Percentiles rank a stretch among this genome's conserved stretches.
These are phyloP conservation scores for Eueides isabella DNA, from an alignment of 1,140 invertebrate genomes.

Conservation along the genomic window DNA sequence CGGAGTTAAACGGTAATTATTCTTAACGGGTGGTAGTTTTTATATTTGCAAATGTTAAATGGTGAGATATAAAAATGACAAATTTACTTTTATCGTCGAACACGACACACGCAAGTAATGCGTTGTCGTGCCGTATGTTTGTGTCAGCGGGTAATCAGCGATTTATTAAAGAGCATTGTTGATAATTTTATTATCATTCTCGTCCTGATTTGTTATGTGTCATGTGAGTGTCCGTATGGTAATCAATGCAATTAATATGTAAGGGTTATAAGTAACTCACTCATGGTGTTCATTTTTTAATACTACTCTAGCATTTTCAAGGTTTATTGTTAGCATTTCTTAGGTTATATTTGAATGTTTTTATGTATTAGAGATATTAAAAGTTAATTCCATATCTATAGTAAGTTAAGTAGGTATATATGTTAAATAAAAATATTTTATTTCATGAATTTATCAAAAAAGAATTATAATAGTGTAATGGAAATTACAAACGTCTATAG, in stretches of 20 bases:
- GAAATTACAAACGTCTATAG: too few relatives aligned
- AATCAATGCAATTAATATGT: slow-evolving; percentile 25
- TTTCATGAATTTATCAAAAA: too few relatives aligned
- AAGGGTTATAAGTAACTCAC: background rate
- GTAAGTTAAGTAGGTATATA: background rate
- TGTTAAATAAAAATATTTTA: background rate
- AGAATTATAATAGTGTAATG: too few relatives aligned
- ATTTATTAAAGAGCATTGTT: slow-evolving; percentile 70
- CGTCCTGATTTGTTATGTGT: slow-evolving; percentile 24
- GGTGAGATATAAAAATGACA: slow-evolving; percentile 72
- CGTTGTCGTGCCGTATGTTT: slow-evolving; percentile 62
- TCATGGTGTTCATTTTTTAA: background rate
- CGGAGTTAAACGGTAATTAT: slow-evolving; percentile 52
- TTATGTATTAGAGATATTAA: background rate
- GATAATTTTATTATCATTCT: slow-evolving; percentile 69
- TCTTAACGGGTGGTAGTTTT: slow-evolving; percentile 56
- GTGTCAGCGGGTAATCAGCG: slow-evolving; percentile 72
- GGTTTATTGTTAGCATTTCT: background rate
- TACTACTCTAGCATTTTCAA: background rate
- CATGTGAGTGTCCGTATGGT: slow-evolving; percentile 10
- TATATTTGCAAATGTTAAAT: slow-evolving; percentile 60
- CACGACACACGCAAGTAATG: slow-evolving; percentile 69
- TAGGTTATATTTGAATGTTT: background rate
- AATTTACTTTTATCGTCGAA: slow-evolving; percentile 66
- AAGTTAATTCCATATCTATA: too few relatives aligned